Conservation (phyloP, 1,140 invertebrate species). For the Diuraphis noxia region DNA sequence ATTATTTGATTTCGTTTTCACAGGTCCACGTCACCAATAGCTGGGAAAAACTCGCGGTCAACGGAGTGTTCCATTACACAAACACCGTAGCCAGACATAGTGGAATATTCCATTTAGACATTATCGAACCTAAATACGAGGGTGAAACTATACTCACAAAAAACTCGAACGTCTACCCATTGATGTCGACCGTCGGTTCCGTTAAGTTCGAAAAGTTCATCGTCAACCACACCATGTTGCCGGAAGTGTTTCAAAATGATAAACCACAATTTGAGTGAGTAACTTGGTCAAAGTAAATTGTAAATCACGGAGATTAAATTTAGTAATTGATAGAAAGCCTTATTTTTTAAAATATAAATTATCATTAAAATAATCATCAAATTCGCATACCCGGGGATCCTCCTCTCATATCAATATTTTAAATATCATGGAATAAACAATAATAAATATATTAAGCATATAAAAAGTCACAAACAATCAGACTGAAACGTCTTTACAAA, state of each 20-base stretch:
- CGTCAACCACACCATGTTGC: neutral
- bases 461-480: too few species aligned
- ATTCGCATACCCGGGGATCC: neutral
- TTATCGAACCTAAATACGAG: neutral
- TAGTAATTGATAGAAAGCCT: too few species aligned
- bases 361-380: neutral
- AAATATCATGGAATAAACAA: neutral
- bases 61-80: neutral
- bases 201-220: neutral
- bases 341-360: neutral
- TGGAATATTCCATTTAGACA: neutral
- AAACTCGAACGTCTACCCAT: neutral
- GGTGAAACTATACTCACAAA: neutral
- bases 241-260: conserved; percentile 19
- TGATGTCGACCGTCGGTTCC: neutral
- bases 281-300: neutral
- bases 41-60: neutral
- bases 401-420: neutral
- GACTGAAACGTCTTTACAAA: too few species aligned
- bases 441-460: neutral
- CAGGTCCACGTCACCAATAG: neutral
- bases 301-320: neutral
- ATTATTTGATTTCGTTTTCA: neutral
- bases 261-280: conserved; percentile 25
- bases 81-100: neutral